Evolutionary conservation across 92 coral and sea anemone species (phyloP).

Genomic region (Palythoa grandiflora): DNA sequence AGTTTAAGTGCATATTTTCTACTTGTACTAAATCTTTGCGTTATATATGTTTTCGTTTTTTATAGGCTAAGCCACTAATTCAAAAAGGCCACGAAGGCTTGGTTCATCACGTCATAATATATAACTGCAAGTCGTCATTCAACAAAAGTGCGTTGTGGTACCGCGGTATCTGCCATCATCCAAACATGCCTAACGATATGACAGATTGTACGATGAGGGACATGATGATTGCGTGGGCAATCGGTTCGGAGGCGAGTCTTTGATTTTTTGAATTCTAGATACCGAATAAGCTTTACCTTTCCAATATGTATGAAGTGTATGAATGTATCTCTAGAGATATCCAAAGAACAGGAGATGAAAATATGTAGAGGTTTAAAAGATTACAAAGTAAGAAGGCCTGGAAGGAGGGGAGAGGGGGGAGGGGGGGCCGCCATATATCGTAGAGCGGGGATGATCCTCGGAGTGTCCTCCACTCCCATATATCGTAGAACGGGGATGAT

Average conservation of each 20-base stretch:
- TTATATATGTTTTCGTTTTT: neutral
- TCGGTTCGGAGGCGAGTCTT: slow-evolving; percentile 63
- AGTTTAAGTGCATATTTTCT: too few relatives aligned
- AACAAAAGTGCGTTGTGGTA: slow-evolving; percentile 51
- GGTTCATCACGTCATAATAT: slow-evolving; percentile 72
- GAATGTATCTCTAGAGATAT: too few relatives aligned
- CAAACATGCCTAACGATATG: slow-evolving; percentile 66
- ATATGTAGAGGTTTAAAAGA: too few relatives aligned
- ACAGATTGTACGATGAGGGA: slow-evolving; percentile 19
- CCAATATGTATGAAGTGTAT: too few relatives aligned
- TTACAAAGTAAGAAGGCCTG: too few relatives aligned
- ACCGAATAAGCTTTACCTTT: neutral
- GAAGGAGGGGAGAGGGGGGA: too few relatives aligned
- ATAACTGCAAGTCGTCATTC: slow-evolving; percentile 57
- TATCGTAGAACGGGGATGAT: too few relatives aligned
- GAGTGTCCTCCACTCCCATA: too few relatives aligned
- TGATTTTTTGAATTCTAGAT: neutral
- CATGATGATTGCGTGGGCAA: slow-evolving; percentile 66
- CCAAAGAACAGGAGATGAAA: too few relatives aligned
- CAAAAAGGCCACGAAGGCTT: slow-evolving; percentile 70
- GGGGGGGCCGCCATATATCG: too few relatives aligned
- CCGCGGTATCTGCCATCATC: slow-evolving; percentile 32
- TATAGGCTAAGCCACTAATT: slow-evolving; percentile 61
- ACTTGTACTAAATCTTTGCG: neutral
- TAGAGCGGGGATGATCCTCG: too few relatives aligned